Evolutionary conservation across 2,797 vertebrate species (phyloP).

Genomic region (Petrocephalus schoutedeni): DNA sequence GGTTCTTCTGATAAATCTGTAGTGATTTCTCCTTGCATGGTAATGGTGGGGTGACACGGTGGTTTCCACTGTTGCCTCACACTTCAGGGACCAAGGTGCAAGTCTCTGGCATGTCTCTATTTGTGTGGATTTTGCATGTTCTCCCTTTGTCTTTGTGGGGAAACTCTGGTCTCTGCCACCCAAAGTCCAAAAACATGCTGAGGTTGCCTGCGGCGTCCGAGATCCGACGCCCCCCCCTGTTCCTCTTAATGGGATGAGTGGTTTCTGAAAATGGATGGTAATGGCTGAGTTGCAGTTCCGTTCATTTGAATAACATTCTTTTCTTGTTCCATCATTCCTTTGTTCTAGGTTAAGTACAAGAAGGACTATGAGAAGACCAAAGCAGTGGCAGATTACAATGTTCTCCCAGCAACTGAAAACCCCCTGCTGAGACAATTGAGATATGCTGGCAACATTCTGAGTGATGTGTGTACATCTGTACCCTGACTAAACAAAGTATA

Average conservation of each 20-base stretch:
- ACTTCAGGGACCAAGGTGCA: background rate
- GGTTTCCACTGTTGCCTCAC: background rate
- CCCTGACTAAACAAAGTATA: background rate
- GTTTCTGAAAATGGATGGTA: background rate
- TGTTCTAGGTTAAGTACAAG: constrained; percentile 83
- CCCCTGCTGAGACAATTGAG: constrained; percentile 83
- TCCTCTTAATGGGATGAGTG: no score
- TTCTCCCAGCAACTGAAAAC: constrained; percentile 92
- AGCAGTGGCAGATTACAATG: constrained; percentile 79
- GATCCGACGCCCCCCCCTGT: no score
- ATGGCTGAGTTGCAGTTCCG: background rate
- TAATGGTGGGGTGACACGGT: background rate
- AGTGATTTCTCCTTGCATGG: background rate
- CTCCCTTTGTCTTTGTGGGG: background rate
- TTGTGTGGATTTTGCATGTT: background rate
- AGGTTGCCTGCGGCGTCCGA: no score
- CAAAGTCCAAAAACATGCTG: background rate
- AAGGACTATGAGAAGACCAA: constrained; percentile 89
- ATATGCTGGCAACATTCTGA: constrained; percentile 77
- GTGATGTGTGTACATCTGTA: constrained; percentile 75
- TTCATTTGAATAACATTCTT: background rate
- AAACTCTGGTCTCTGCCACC: background rate
- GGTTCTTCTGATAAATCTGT: background rate
- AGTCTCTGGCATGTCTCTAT: background rate
- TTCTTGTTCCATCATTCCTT: constrained; percentile 31